Evolutionary conservation across 2,888 invertebrate genomes (phyloP).

Genomic region (Meloe dianella): DNA sequence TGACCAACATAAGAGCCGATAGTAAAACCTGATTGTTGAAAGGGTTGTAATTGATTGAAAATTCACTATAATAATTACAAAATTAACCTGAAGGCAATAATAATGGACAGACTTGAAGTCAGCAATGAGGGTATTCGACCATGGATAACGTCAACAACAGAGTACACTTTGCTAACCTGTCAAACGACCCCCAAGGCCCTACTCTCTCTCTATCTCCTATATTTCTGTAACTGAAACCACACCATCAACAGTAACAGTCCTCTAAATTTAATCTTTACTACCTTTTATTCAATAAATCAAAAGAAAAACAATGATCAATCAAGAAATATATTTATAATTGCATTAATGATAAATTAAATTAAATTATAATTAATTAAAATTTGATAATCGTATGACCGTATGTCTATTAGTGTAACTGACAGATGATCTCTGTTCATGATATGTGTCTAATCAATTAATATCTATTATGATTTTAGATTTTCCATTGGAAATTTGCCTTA

Average conservation of each 20-base stretch:
- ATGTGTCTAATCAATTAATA: slow-evolving; percentile 19
- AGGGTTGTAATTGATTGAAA: slow-evolving; percentile 8
- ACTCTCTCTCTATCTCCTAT: slow-evolving; percentile 21
- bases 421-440: slow-evolving; percentile 17
- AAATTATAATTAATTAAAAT: slow-evolving; percentile 3
- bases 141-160: slow-evolving; percentile 33
- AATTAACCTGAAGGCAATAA: slow-evolving; percentile 30
- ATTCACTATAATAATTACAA: slow-evolving; percentile 18
- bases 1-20: no score
- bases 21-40: no score
- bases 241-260: slow-evolving; percentile 12
- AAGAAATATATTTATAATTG: no score
- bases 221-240: slow-evolving; percentile 1
- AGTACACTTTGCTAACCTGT: slow-evolving; percentile 29
- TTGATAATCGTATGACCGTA: slow-evolving; percentile 17
- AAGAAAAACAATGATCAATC: no score
- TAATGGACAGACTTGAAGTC: slow-evolving; percentile 26
- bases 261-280: background rate
- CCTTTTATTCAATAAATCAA: background rate
- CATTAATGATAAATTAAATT: no score
- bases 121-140: slow-evolving; percentile 34
- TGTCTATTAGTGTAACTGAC: slow-evolving; percentile 1
- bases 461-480: slow-evolving; percentile 7
- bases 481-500: background rate
- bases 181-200: slow-evolving; percentile 31